Conservation (phyloP, 2,797 vertebrate species). For the Sparidentex hasta region DNA sequence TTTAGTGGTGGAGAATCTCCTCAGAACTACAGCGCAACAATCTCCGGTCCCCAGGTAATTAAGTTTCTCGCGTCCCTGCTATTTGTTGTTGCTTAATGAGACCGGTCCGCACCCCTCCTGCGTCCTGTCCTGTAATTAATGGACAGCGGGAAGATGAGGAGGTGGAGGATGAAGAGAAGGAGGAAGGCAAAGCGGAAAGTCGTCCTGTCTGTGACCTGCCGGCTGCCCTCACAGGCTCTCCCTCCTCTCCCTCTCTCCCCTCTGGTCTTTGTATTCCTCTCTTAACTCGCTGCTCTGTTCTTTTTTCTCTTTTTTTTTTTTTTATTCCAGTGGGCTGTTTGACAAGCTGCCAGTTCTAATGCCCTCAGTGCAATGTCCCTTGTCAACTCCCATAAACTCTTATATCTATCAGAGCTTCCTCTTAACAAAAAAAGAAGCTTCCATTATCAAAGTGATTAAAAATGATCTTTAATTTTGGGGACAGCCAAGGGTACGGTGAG, state of each 20-base stretch:
- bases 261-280: constrained; percentile 76
- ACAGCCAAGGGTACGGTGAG: constrained; percentile 75
- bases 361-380: constrained; percentile 85
- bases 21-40: constrained; percentile 56
- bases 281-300: constrained; percentile 79
- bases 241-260: not conserved
- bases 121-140: constrained; percentile 76
- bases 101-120: constrained; percentile 59
- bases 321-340: constrained; percentile 83
- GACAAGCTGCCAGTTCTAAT: constrained; percentile 89
- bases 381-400: constrained; percentile 87
- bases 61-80: constrained; percentile 65
- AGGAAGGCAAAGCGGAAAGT: constrained; percentile 59
- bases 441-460: constrained; percentile 88
- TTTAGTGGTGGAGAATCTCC: constrained; percentile 57
- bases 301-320: constrained; percentile 9
- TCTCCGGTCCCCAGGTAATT: constrained; percentile 72
- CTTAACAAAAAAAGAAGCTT: constrained; percentile 82
- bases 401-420: constrained; percentile 85
- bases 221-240: constrained; percentile 44
- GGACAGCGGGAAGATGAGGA: constrained; percentile 64
- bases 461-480: constrained; percentile 85
- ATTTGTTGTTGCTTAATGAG: constrained; percentile 79
- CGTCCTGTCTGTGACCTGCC: constrained; percentile 67
- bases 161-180: constrained; percentile 52